phyloP scores from a whole-genome alignment of 2,113 vertebrate genomes.

The Urocolius indicus region DNA sequence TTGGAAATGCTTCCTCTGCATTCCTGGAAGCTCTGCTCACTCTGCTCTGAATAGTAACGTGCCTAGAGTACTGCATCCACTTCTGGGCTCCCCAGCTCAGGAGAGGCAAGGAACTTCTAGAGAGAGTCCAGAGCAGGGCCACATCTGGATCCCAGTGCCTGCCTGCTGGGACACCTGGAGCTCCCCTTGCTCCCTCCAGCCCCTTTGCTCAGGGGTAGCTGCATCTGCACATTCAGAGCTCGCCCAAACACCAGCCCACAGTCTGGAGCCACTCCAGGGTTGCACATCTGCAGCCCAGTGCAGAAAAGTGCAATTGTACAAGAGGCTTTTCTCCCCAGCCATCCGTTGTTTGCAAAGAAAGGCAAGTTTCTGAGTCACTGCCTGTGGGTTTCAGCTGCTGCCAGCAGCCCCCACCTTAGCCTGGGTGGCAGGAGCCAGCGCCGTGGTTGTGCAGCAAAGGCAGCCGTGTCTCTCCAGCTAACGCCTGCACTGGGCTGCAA shows the following conservation, averaged over 20 bases:
- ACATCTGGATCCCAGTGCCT: background rate
- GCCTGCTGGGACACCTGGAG: background rate
- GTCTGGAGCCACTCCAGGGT: constrained; percentile 3
- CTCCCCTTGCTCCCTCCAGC: background rate
- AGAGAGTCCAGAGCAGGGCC: too few relatives aligned
- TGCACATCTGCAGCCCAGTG: background rate
- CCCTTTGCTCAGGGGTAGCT: background rate
- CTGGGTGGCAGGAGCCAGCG: rapidly evolving
- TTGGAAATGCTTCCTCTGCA: background rate
- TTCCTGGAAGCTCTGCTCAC: background rate
- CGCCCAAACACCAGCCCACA: background rate
- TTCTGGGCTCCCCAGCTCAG: too few relatives aligned
- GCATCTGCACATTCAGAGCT: background rate
- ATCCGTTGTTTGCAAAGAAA: rapidly evolving
- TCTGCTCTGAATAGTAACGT: background rate
- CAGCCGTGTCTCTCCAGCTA: background rate
- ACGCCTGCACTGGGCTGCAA: background rate
- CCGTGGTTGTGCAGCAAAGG: background rate
- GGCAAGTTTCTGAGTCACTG: background rate
- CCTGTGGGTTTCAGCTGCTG: background rate
- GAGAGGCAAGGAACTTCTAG: too few relatives aligned
- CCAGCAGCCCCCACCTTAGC: background rate
- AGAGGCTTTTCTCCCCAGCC: background rate
- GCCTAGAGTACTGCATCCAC: too few relatives aligned
- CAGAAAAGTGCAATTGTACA: background rate